Conservation (phyloP, 2,113 vertebrate species). For the Maccullochella peelii region DNA sequence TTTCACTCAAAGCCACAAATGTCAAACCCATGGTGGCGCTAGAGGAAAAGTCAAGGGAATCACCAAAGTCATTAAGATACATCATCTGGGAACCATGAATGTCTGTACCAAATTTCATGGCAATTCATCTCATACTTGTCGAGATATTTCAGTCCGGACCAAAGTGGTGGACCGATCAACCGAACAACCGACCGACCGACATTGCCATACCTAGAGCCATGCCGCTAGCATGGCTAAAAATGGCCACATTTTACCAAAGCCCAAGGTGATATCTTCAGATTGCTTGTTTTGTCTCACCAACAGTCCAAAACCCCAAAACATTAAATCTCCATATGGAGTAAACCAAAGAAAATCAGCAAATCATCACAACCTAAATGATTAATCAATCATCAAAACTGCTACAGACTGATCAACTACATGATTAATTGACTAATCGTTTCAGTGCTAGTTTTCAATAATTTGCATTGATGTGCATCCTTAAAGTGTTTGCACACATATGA, state of each 20-base stretch:
- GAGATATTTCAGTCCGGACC: neutral
- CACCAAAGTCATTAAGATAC: neutral
- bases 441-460: neutral
- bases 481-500: neutral
- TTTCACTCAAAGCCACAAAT: neutral
- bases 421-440: neutral
- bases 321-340: too few species aligned
- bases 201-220: neutral
- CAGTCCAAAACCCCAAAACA: neutral
- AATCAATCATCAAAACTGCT: neutral
- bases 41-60: neutral
- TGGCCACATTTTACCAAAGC: neutral
- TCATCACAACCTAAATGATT: neutral
- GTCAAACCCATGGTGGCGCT: neutral
- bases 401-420: neutral
- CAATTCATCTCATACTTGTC: neutral
- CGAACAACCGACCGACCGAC: too few species aligned
- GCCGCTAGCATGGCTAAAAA: neutral
- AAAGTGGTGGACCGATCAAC: neutral
- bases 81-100: neutral
- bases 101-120: neutral
- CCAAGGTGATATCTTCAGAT: neutral
- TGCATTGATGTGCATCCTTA: neutral
- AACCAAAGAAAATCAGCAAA: neutral
- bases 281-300: neutral